Percentiles rank a stretch among this genome's conserved stretches.
phyloP scores from a whole-genome alignment of 2,888 invertebrate species.

The Tricholauxania praeusta region DNA sequence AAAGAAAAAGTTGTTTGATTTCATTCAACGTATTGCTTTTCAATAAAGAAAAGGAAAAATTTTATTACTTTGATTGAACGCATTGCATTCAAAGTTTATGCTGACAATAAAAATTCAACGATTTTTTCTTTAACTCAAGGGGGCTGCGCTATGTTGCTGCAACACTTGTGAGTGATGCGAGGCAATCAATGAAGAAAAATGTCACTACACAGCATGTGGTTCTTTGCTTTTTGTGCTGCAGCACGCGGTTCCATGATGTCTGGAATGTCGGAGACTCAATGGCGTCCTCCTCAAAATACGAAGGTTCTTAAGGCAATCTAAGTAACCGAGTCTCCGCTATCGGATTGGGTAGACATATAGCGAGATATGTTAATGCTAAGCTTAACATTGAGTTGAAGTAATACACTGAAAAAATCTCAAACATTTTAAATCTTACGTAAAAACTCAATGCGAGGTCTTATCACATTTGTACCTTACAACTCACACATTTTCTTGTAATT shows the following conservation, averaged over 20 bases:
- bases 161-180: slow-evolving; percentile 8
- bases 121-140: background rate
- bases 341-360: no score
- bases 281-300: slow-evolving; percentile 47
- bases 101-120: background rate
- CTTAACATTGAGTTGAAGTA: no score
- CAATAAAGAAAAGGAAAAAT: background rate
- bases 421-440: no score
- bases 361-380: no score
- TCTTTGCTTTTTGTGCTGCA: background rate
- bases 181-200: slow-evolving; percentile 21
- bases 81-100: background rate
- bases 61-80: slow-evolving; percentile 23
- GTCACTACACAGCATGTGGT: slow-evolving; percentile 47
- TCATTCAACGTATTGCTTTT: background rate
- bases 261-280: slow-evolving; percentile 57
- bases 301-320: no score
- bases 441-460: no score
- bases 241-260: slow-evolving; percentile 58
- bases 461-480: no score
- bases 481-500: no score
- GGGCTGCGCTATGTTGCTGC: background rate
- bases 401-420: no score
- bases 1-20: background rate
- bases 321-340: no score